These are phyloP conservation scores for Digitonthophagus gazella DNA, from an alignment of 2,888 invertebrate species.

Conservation along the genomic window DNA sequence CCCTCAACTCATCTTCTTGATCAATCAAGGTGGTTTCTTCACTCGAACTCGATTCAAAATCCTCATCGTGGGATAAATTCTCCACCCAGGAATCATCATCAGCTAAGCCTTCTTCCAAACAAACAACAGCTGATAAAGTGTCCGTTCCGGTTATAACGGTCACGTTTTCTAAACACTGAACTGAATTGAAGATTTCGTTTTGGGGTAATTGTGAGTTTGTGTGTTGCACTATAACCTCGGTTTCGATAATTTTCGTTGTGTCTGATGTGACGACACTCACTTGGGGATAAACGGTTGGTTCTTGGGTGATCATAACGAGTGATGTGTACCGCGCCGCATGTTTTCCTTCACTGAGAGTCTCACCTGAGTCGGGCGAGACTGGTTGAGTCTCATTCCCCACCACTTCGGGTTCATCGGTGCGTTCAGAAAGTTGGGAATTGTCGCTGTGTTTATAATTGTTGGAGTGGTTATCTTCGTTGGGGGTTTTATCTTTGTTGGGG, in stretches of 20 bases:
- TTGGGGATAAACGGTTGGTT: conserved; percentile 54
- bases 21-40: conserved; percentile 64
- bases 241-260: conserved; percentile 65
- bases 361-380: conserved; percentile 30
- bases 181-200: conserved; percentile 31
- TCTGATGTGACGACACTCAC: conserved; percentile 76
- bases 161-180: conserved; percentile 52
- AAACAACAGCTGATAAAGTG: conserved; percentile 69
- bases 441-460: conserved; percentile 18
- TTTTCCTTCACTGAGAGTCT: conserved; percentile 34
- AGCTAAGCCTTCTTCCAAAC: conserved; percentile 81
- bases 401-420: conserved; percentile 37
- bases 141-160: conserved; percentile 69
- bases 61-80: conserved; percentile 78
- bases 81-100: conserved; percentile 93
- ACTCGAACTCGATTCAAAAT: conserved; percentile 68
- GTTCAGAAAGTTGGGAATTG: not conserved
- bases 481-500: too few species aligned
- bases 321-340: conserved; percentile 74
- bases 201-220: conserved; percentile 60
- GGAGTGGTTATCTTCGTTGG: conserved; percentile 19
- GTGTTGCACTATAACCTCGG: conserved; percentile 62
- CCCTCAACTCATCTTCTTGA: conserved; percentile 77
- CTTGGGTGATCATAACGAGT: conserved; percentile 87
- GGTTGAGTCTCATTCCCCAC: conserved; percentile 3